A percentile compares a stretch with the other conserved stretches of the same genome.
Evolutionary conservation across 2,797 vertebrate genomes (phyloP).

Genomic region (Threskiornis aethiopicus): DNA sequence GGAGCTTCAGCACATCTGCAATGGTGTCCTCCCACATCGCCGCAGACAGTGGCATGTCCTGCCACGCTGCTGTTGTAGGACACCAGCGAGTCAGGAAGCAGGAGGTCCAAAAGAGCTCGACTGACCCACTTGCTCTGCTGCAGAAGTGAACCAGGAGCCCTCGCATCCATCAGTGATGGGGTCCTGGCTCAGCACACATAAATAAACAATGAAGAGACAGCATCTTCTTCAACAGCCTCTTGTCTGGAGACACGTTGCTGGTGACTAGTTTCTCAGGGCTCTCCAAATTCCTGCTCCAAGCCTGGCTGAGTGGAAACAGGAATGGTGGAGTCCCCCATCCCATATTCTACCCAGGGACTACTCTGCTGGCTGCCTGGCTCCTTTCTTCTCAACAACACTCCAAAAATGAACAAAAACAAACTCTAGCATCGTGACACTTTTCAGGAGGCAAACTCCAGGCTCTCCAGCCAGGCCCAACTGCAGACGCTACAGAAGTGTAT

Average conservation of each 20-base stretch:
- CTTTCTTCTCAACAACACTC: slow-evolving; percentile 5
- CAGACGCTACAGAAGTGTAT: slow-evolving; percentile 15
- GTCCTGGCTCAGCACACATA: not conserved
- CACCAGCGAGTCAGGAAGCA: rapidly evolving
- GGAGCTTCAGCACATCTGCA: not conserved
- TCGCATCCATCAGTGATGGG: not conserved
- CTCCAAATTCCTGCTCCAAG: not conserved
- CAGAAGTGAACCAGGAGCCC: not conserved
- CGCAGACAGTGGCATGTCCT: not conserved
- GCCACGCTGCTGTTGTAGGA: not conserved
- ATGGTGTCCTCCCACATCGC: rapidly evolving
- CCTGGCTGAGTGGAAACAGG: not conserved
- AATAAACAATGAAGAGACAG: not conserved
- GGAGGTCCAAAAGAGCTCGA: not conserved
- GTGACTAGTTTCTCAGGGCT: not conserved
- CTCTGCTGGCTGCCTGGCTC: slow-evolving; percentile 29
- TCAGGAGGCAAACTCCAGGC: slow-evolving; percentile 4
- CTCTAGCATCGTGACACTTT: not conserved
- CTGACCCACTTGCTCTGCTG: not conserved
- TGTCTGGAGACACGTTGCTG: not conserved
- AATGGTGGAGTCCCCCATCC: not conserved
- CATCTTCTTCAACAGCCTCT: not conserved
- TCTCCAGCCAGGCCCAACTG: slow-evolving; percentile 25
- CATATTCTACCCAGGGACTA: not conserved
- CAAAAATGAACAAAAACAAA: slow-evolving; percentile 38